phyloP scores from a whole-genome alignment of 2,113 vertebrate species.

The Mesembrinibis cayennensis region DNA sequence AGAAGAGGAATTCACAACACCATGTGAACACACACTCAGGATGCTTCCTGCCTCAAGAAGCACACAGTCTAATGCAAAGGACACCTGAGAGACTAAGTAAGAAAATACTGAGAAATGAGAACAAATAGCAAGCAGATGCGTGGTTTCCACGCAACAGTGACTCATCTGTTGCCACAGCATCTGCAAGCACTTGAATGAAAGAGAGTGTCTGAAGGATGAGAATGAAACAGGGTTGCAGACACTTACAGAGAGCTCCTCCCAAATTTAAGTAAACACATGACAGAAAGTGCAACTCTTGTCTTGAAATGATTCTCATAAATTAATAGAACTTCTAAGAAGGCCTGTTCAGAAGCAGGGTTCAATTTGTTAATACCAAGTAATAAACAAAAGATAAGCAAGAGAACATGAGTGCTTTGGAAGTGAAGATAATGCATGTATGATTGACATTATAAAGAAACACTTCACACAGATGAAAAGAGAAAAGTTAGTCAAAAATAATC shows the following conservation, averaged over 20 bases:
- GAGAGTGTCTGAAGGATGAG: neutral
- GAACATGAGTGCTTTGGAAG: neutral
- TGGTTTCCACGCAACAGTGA: neutral
- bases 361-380: neutral
- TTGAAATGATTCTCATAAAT: neutral
- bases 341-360: neutral
- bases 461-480: neutral
- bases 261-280: neutral
- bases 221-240: neutral
- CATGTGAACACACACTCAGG: neutral
- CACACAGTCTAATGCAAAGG: neutral
- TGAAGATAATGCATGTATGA: neutral
- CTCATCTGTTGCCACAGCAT: neutral
- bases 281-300: neutral
- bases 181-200: neutral
- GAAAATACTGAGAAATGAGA: neutral
- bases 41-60: neutral
- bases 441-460: neutral
- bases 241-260: neutral
- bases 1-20: neutral
- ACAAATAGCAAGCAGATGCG: neutral
- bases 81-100: neutral
- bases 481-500: neutral
- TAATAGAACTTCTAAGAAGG: neutral
- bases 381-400: neutral